Base-by-base conservation (phyloP, 2,797 vertebrate species). In the Poeciliopsis paucimaculata region DNA sequence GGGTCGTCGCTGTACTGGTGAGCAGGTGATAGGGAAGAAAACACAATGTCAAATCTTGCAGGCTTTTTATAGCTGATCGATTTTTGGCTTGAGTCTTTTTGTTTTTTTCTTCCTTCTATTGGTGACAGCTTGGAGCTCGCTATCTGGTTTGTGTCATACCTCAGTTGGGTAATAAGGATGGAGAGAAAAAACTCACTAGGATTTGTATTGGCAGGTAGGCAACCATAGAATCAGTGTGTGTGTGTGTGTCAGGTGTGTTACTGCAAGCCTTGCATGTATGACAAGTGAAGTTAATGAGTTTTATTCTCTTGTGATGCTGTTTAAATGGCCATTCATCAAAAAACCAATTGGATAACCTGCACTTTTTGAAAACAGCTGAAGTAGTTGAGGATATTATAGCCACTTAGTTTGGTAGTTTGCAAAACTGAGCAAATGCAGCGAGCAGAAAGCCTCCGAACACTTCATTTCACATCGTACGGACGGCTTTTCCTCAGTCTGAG, bases 61-160 rank as follows among this genome's bases (percentile, higher is more conserved):
- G 78, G 90, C 93, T 94, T 93, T 93, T 93, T 94, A 94, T 75
- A 82, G 87, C 86, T 86, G 90, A 93, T 94, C 91, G 82, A 95
- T 95, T 93, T 60, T 91, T 91, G 83, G 86, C 84, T 85, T 3
- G 83, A 84, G 83, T 62, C 80, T 85, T 90, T 89, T 88, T 23
- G 1, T 34, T 34, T 10, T 34, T 18, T 62, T 64, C 78, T 90
- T 64, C 0, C 78, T 90, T 90, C 79, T 34, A 79, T 82, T 15
- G 84, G 72, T 92, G 94, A 94, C 92, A 92, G 89, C 84, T 81
- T 43, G 0, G 62, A 78, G 84, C 78, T 78, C 26, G 82, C 87
- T 89, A 90, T 92, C 92, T 87, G 87, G 78, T 80, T 80, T 77
- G 90, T 92, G 92, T 89, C 92, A 92, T 75, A 79, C 84, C 88